A percentile compares a stretch with the other conserved stretches of the same genome.
phyloP scores from a whole-genome alignment of 2,797 vertebrate species.

The Kryptopterus vitreolus region DNA sequence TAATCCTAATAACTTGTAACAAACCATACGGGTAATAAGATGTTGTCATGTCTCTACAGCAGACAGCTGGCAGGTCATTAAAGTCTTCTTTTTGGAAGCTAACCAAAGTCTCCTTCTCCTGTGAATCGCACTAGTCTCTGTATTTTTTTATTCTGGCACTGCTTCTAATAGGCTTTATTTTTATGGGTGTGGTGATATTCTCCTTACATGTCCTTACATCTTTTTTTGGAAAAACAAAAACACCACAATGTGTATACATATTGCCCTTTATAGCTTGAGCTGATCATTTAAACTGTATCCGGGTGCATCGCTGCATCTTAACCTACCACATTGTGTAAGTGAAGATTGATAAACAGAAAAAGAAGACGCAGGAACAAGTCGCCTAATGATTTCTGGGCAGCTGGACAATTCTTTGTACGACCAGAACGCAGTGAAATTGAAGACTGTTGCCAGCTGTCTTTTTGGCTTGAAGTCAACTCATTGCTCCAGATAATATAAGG shows the following conservation, averaged over 20 bases:
- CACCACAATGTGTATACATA: background rate
- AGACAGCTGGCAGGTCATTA: conserved; percentile 59
- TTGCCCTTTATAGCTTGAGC: background rate
- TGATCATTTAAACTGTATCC: no score
- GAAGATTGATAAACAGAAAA: no score
- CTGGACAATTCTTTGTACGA: no score
- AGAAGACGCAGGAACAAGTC: no score
- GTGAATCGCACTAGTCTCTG: conserved; percentile 39
- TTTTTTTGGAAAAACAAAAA: background rate
- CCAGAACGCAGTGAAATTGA: conserved; percentile 61
- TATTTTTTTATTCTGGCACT: conserved; percentile 41
- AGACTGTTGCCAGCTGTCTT: conserved; percentile 73
- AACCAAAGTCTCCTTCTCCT: conserved; percentile 34
- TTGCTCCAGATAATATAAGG: conserved; percentile 54
- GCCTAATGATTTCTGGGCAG: no score
- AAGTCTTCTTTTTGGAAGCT: conserved; percentile 41
- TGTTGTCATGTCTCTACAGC: conserved; percentile 39
- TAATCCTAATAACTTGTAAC: conserved; percentile 23
- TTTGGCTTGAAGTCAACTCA: conserved; percentile 65
- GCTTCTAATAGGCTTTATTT: background rate
- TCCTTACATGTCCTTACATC: background rate
- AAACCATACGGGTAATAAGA: background rate
- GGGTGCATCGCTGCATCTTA: no score
- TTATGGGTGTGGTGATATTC: conserved; percentile 15
- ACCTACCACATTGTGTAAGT: no score